These are phyloP conservation scores for Coenonympha glycerion DNA, from an alignment of 2,888 invertebrate genomes.

Conservation along the genomic window DNA sequence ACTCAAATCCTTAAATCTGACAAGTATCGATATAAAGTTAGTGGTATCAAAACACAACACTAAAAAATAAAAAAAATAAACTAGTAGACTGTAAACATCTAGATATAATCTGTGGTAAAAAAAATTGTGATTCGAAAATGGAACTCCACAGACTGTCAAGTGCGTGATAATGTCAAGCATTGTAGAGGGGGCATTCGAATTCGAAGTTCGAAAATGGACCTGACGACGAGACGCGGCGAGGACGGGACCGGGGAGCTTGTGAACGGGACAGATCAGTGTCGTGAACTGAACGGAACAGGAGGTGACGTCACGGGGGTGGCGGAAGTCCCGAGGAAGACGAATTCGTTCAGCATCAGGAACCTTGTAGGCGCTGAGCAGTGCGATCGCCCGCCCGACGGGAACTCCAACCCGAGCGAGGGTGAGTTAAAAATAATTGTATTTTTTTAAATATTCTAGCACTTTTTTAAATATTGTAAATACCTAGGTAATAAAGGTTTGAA, in stretches of 20 bases:
- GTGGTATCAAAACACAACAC: slow-evolving; percentile 6
- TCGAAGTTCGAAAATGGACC: slow-evolving; percentile 58
- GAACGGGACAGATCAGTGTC: slow-evolving; percentile 51
- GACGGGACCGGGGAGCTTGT: slow-evolving; percentile 40
- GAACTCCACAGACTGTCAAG: slow-evolving; percentile 21
- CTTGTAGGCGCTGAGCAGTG: slow-evolving; percentile 60
- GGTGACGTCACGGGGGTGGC: slow-evolving; percentile 53
- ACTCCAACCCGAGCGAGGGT: slow-evolving; percentile 51
- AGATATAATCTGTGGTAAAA: slow-evolving; percentile 8
- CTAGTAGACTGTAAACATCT: background rate
- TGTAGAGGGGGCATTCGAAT: slow-evolving; percentile 27
- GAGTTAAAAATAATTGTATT: slow-evolving; percentile 39
- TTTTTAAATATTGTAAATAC: no score
- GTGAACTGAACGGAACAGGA: slow-evolving; percentile 52
- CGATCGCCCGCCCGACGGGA: slow-evolving; percentile 52
- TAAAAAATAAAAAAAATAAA: slow-evolving; percentile 1
- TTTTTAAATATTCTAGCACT: background rate
- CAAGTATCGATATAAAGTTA: background rate
- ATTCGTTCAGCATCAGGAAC: slow-evolving; percentile 64
- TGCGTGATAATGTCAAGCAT: slow-evolving; percentile 31
- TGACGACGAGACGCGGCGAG: slow-evolving; percentile 66
- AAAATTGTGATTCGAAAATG: slow-evolving; percentile 28
- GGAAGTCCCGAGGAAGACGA: slow-evolving; percentile 57
- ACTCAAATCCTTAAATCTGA: background rate
- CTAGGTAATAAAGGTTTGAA: no score